Evolutionary conservation across 1,140 invertebrate genomes (phyloP), one percentile per base, ranked within the genome.

Genomic region (Drosophila lacertosa): DNA sequence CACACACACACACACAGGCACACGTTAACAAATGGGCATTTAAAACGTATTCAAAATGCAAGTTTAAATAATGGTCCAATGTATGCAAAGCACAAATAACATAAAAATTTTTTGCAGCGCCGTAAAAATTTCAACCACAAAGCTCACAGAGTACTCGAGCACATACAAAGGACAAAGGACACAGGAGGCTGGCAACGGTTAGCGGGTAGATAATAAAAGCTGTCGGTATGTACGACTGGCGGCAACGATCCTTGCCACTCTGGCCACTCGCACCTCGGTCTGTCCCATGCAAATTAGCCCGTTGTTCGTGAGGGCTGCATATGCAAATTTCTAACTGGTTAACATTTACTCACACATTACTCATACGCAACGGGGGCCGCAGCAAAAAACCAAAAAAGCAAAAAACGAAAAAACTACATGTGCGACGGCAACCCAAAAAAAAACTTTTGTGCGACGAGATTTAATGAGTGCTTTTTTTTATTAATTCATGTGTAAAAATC

Each of bases 401-500:
- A 66, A 71, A 58, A 29, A 35, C 22, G 44, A 26, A 7, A 10
- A 39, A 22, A 54, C 51, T 54, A 54, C 51, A 39, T 40, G 51
- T 10, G n/a, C 7, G 29, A 20, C 5, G 29, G 26, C 29, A 39
- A 16, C 35, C 53, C 42, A 15, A 65, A 65, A 57, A 15, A 65
- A 65, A 57, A 65, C 29, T 39, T 65, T 55, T 47, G 24, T 66
- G 39, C 20, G 37, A 33, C 48, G 37, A 24, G 57, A 18, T 57
- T 68, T 69, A 81, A 82, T 81, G 63, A 82, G 73, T 62, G 63
- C 57, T 54, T 66, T 77, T 77, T 77, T 76, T 62, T 78, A 77
- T 63, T 78, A 82, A 82, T 82, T 82, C 79, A 82, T 83, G 79
- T 74, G 68, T 83, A 82, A 78, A 83, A 82, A 83, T 83, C 79